Conservation (phyloP, 2,888 invertebrate genomes). For the Rhagophthalmus giganteus region DNA sequence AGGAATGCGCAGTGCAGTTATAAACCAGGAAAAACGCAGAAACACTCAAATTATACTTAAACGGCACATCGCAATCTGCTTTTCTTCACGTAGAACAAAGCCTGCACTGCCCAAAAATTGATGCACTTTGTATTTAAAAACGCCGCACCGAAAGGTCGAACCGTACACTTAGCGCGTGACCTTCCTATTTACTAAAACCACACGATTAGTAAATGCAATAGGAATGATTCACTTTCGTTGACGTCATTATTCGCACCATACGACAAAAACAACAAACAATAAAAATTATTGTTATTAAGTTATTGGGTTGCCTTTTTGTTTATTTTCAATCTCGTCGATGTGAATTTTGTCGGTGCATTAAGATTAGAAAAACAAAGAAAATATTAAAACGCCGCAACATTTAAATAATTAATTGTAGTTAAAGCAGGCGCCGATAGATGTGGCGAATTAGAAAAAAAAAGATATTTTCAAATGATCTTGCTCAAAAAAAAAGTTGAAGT, state of each 20-base stretch:
- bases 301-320: neutral
- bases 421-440: too few species aligned
- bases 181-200: neutral
- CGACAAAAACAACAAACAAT: too few species aligned
- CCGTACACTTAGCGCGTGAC: neutral
- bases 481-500: too few species aligned
- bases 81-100: too few species aligned
- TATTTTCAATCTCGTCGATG: neutral
- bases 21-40: slow-evolving; percentile 6
- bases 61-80: neutral
- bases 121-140: neutral
- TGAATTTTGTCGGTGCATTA: neutral
- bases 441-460: too few species aligned
- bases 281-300: neutral
- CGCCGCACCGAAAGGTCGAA: neutral
- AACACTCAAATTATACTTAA: neutral
- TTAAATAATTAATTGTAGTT: too few species aligned
- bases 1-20: slow-evolving; percentile 22
- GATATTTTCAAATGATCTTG: too few species aligned
- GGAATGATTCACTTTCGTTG: neutral
- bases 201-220: neutral
- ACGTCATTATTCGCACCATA: too few species aligned
- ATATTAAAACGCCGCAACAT: too few species aligned
- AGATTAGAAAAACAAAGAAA: too few species aligned
- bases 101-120: neutral